Base-by-base conservation (phyloP, 2,797 vertebrate genomes). In the Nyctibius grandis region DNA sequence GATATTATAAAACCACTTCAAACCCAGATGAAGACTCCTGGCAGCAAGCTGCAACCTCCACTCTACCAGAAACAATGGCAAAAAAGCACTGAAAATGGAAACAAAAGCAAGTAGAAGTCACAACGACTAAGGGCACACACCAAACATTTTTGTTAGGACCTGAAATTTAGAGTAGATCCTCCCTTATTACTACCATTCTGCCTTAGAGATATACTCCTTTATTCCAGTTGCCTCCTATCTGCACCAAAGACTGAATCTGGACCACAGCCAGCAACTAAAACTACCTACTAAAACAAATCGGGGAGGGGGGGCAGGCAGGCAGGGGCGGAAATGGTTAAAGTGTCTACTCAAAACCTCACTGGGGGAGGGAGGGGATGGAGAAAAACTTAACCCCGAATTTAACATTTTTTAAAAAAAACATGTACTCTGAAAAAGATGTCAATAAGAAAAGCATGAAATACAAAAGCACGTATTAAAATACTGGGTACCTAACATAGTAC, bases 11-110 rank as follows among this genome's bases (percentile, higher is more conserved):
- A 89, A 70, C 11, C 48, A 74, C n/a, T 85, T 87, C 23, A 94
- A 88, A 78, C 21, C 16, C 75, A 93, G 38, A 77, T 31, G 34
- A 95, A 86, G 42, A 14, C 61, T 91, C 34, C 73, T 44, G 57
- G 56, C n/a, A 94, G 65, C 51, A 95, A 89, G 56, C 45, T 84
- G 50, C 51, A 86, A 72, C 23, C 63, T 90, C 51, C 64, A 70
- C 53, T 64, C 45, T 20, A 80, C 18, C 68, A 80, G 68, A 68
- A 74, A 31, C 0, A 8, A 64, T 2, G 11, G 63, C 21, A 93
- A 51, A 63, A 79, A 74, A 38, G 4, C 19, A 44, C 1, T 74
- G 28, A 34, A 69, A 93, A 91, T 1, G 34, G 29, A 34, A 88
- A 79, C 51, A 67, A 34, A 20, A 69, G 14, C 68, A 87, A 75